Conservation (phyloP, 2,888 invertebrate species). For the Proisotoma minuta region DNA sequence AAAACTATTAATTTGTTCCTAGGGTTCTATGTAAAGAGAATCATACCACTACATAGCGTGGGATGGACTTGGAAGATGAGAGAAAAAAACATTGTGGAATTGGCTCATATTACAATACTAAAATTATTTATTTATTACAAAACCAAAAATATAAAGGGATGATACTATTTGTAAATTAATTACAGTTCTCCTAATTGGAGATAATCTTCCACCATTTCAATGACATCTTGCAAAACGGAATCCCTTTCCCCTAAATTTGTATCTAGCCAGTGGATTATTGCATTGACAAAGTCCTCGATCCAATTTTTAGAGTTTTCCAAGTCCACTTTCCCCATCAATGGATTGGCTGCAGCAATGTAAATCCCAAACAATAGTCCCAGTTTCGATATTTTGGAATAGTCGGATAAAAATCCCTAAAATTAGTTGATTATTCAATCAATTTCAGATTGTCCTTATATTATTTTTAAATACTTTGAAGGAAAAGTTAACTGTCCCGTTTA, state of each 20-base stretch:
- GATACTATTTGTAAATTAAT: no score
- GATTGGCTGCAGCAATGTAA: conserved; percentile 37
- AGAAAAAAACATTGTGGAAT: no score
- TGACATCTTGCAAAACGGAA: conserved; percentile 32
- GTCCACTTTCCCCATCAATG: conserved; percentile 33
- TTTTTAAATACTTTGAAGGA: neutral
- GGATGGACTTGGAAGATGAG: no score
- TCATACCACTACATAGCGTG: no score
- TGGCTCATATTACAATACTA: no score
- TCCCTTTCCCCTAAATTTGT: conserved; percentile 28
- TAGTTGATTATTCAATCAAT: neutral
- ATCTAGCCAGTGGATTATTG: conserved; percentile 32
- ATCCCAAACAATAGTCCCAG: conserved; percentile 36
- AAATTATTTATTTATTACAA: no score
- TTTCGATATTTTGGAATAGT: conserved; percentile 32
- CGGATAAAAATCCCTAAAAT: conserved; percentile 30
- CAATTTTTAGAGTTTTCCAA: conserved; percentile 34
- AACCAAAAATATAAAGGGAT: no score
- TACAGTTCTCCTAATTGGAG: conserved; percentile 30
- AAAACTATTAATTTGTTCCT: no score
- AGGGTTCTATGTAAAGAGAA: no score
- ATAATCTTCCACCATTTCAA: conserved; percentile 35
- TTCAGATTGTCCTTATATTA: neutral
- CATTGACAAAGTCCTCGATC: conserved; percentile 37
- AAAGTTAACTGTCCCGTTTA: neutral